These are phyloP conservation scores for Rhinatrema bivittatum DNA, from an alignment of 2,797 vertebrate genomes.

Conservation along the genomic window DNA sequence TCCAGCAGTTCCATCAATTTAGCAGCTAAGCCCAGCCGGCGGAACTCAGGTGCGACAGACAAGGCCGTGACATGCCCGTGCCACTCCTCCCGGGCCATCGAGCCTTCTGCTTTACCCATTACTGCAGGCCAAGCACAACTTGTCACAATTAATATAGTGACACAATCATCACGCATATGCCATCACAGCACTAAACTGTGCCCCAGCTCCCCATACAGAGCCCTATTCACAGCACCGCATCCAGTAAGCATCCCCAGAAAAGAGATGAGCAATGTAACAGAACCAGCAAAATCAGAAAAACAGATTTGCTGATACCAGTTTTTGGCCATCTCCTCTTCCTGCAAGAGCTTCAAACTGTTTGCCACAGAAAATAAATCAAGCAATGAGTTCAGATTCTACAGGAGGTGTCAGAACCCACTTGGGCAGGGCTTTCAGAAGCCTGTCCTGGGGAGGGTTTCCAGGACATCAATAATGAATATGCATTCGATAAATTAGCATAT, in stretches of 20 bases:
- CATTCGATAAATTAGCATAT: no score
- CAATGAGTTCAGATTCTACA: no score
- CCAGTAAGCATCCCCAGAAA: no score
- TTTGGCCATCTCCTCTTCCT: not conserved
- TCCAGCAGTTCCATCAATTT: slow-evolving; percentile 93
- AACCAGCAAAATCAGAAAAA: not conserved
- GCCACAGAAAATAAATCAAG: no score
- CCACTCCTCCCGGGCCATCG: slow-evolving; percentile 89
- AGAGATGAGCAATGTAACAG: no score
- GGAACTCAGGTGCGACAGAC: slow-evolving; percentile 89
- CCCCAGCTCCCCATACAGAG: accelerated
- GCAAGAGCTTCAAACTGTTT: not conserved
- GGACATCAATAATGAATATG: no score
- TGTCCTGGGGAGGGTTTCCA: no score
- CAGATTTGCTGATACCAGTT: no score
- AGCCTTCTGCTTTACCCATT: slow-evolving; percentile 95
- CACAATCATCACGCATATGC: no score
- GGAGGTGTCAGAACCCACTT: no score
- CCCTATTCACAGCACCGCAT: not conserved
- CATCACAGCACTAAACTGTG: not conserved
- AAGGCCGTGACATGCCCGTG: slow-evolving; percentile 90
- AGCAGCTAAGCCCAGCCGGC: slow-evolving; percentile 83
- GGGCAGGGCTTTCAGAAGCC: no score
- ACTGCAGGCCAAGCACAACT: slow-evolving; percentile 63
- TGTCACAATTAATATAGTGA: no score